Percentiles rank a stretch among this genome's conserved stretches.
These are phyloP conservation scores for Thera britannica DNA, from an alignment of 2,888 invertebrate species.

Conservation along the genomic window DNA sequence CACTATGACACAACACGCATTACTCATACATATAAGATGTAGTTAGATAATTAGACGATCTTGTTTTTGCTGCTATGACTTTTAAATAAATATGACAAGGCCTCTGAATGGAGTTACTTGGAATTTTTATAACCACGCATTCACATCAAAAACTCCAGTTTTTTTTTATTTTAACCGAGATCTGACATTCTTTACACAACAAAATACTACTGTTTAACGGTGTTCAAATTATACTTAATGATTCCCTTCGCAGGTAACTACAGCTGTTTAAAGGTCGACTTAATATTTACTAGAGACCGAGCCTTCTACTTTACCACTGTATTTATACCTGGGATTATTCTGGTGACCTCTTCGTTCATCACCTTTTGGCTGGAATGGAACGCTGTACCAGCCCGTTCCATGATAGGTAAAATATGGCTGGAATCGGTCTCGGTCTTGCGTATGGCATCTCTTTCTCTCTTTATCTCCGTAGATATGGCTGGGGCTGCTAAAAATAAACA, in stretches of 20 bases:
- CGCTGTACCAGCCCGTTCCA: slow-evolving; percentile 94
- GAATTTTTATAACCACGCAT: slow-evolving; percentile 68
- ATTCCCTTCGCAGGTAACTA: slow-evolving; percentile 90
- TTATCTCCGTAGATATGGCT: slow-evolving; percentile 64
- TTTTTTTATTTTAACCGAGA: slow-evolving; percentile 52
- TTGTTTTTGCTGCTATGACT: slow-evolving; percentile 63
- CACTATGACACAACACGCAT: slow-evolving; percentile 80
- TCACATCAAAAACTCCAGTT: slow-evolving; percentile 48
- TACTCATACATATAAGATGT: slow-evolving; percentile 82
- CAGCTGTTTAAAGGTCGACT: slow-evolving; percentile 94
- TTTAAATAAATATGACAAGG: slow-evolving; percentile 70
- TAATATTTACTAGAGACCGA: slow-evolving; percentile 94
- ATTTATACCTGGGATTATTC: slow-evolving; percentile 95
- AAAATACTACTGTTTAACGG: slow-evolving; percentile 43
- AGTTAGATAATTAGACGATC: slow-evolving; percentile 64
- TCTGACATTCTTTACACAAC: slow-evolving; percentile 43
- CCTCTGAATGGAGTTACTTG: slow-evolving; percentile 85
- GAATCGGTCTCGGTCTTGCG: slow-evolving; percentile 73
- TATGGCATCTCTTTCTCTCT: slow-evolving; percentile 58
- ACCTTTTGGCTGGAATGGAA: slow-evolving; percentile 97
- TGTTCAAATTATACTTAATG: slow-evolving; percentile 62
- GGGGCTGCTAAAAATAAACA: slow-evolving; percentile 72
- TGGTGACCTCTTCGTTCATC: slow-evolving; percentile 94
- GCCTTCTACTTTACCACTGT: slow-evolving; percentile 96
- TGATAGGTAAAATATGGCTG: slow-evolving; percentile 89